phyloP scores from a whole-genome alignment of 2,113 vertebrate genomes.

The Saccopteryx leptura region DNA sequence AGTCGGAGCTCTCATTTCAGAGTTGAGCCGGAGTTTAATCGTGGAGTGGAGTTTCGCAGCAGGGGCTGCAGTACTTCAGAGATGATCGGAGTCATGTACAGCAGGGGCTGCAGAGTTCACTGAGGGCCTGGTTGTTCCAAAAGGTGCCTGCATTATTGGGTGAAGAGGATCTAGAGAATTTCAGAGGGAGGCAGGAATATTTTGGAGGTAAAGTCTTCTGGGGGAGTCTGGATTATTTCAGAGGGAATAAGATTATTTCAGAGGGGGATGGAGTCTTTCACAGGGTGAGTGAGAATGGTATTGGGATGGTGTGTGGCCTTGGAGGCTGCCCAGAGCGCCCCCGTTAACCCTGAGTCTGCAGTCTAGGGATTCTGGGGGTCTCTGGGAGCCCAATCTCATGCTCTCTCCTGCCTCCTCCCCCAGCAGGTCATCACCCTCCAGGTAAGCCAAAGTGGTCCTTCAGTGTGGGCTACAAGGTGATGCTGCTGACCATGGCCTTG shows the following conservation, averaged over 20 bases:
- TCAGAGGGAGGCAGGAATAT: not conserved
- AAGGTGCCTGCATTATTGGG: not conserved
- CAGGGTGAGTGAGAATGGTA: not conserved
- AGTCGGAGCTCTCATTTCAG: not conserved
- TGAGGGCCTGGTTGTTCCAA: not conserved
- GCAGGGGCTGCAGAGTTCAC: not conserved
- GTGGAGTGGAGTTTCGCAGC: not conserved
- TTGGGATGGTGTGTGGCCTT: too few relatives aligned
- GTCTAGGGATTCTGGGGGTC: not conserved
- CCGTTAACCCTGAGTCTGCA: not conserved
- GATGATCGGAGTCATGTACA: not conserved
- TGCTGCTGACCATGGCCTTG: conserved; percentile 89
- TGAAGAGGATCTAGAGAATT: not conserved
- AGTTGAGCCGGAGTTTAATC: not conserved
- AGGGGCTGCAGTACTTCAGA: not conserved
- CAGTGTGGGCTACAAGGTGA: conserved; percentile 89
- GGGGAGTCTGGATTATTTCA: not conserved
- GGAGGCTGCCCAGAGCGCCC: not conserved
- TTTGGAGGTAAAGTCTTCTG: not conserved
- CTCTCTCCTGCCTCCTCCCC: conserved; percentile 82
- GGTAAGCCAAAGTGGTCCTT: conserved; percentile 86
- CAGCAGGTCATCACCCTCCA: conserved; percentile 91
- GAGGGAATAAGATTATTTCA: not conserved
- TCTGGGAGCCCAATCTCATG: not conserved
- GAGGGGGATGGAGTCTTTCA: not conserved